Conservation (phyloP, 1,140 invertebrate genomes). For the Drosophila pruinosa region DNA sequence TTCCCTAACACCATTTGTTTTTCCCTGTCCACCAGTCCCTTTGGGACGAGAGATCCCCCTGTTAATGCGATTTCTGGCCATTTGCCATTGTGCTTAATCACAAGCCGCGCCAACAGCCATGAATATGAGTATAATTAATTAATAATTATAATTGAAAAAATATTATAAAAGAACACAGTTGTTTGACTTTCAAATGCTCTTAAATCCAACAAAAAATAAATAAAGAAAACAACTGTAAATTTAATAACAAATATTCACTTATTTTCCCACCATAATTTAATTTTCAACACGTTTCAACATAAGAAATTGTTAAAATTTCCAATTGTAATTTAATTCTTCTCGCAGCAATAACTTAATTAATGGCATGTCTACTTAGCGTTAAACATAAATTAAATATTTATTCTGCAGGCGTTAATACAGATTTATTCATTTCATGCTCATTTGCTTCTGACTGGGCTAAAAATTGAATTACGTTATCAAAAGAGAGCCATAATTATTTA, state of each 20-base stretch:
- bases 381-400: slow-evolving; percentile 26
- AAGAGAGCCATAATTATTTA: slow-evolving; percentile 7
- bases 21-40: background rate
- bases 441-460: background rate
- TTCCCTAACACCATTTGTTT: background rate
- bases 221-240: background rate
- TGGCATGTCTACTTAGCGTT: background rate
- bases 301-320: background rate
- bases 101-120: background rate
- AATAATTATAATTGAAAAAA: slow-evolving; percentile 6
- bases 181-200: background rate
- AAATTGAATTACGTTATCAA: slow-evolving; percentile 4
- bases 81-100: slow-evolving; percentile 5
- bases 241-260: too few species aligned
- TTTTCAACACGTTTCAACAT: background rate
- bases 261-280: background rate
- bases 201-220: background rate
- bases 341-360: slow-evolving; percentile 5
- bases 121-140: slow-evolving; percentile 21
- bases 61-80: background rate
- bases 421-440: slow-evolving; percentile 8
- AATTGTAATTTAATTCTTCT: background rate
- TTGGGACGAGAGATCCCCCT: background rate
- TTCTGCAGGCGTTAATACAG: background rate
- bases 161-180: background rate